These are phyloP conservation scores for Grapholita molesta DNA, from an alignment of 1,140 invertebrate species.

Conservation along the genomic window DNA sequence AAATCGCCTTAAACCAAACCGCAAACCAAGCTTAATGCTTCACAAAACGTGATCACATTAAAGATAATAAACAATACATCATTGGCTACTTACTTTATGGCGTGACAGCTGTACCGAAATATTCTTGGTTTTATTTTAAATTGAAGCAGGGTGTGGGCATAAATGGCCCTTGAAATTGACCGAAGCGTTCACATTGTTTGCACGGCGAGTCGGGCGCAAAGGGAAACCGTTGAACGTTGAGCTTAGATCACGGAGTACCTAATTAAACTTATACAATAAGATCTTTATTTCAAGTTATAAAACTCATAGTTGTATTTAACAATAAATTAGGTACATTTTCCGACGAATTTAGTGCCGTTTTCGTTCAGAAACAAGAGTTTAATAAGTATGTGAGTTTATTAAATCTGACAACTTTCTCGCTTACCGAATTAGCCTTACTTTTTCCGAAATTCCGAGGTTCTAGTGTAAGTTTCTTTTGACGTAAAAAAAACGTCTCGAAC, in stretches of 20 bases:
- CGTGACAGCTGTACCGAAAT: neutral
- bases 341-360: no score
- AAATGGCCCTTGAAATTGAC: constrained; percentile 20
- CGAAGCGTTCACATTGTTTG: neutral
- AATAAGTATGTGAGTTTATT: no score
- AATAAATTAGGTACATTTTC: no score
- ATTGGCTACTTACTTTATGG: constrained; percentile 10
- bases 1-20: neutral
- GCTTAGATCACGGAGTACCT: neutral
- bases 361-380: no score
- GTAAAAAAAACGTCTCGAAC: no score
- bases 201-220: neutral
- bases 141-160: neutral
- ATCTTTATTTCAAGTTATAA: no score
- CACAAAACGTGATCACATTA: neutral
- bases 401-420: no score
- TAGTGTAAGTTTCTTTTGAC: no score
- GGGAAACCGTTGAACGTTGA: neutral
- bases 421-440: no score
- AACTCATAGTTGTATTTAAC: no score
- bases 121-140: constrained; percentile 1
- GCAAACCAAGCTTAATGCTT: neutral
- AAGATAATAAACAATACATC: constrained; percentile 14
- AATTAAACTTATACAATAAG: neutral
- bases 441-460: no score